phyloP scores from a whole-genome alignment of 2,797 vertebrate species.

The Buphagus erythrorhynchus region DNA sequence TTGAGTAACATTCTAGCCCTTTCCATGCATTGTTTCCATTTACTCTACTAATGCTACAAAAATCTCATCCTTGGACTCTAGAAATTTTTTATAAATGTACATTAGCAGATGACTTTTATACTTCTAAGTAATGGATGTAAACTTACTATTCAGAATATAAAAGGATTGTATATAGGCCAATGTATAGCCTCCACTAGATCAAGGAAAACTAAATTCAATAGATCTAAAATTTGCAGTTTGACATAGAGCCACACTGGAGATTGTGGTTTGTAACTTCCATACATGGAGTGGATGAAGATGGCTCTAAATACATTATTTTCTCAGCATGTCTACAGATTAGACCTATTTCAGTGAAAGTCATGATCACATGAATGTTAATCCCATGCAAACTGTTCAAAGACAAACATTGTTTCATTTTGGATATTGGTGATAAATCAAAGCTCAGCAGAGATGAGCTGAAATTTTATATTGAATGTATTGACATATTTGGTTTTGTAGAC shows the following conservation, averaged over 20 bases:
- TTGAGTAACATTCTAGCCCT: not conserved
- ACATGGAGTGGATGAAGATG: not conserved
- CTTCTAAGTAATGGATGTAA: not conserved
- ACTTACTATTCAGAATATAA: not conserved
- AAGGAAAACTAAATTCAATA: not conserved
- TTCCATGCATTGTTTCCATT: slow-evolving; percentile 7
- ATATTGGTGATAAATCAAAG: not conserved
- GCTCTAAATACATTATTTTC: slow-evolving; percentile 3
- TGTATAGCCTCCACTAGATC: not conserved
- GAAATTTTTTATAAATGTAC: not conserved
- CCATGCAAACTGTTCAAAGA: not conserved
- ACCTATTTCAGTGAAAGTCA: not conserved
- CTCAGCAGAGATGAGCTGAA: not conserved
- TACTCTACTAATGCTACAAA: not conserved
- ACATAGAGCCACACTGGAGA: not conserved
- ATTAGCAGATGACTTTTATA: not conserved
- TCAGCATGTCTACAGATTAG: not conserved
- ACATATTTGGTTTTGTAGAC: not conserved
- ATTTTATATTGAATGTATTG: not conserved
- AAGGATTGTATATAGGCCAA: not conserved
- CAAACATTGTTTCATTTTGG: not conserved
- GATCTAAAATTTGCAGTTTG: not conserved
- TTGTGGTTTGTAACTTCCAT: not conserved
- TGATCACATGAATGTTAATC: not conserved
- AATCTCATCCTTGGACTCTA: not conserved